Conservation (phyloP, 2,888 invertebrate genomes). For the Orthonevra nobilis region DNA sequence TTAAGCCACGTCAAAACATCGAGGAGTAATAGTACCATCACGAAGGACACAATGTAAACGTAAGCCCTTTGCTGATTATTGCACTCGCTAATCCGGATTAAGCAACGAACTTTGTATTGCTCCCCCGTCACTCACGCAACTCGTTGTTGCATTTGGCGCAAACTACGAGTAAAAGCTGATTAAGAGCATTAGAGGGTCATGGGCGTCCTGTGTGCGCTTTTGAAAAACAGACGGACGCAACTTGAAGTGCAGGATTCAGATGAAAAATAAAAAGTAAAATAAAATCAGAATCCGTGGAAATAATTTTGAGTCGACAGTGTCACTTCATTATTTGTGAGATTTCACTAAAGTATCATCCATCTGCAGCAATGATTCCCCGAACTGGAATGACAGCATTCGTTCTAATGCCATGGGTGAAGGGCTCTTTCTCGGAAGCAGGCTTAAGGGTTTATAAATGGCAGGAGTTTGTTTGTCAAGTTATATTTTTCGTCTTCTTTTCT, state of each 20-base stretch:
- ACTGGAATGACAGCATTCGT: neutral
- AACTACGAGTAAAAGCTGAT: constrained; percentile 47
- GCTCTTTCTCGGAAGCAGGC: too few species aligned
- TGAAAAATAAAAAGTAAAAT: neutral
- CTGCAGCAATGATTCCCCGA: constrained; percentile 7
- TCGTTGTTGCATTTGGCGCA: constrained; percentile 18
- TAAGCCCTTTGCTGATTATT: constrained; percentile 68
- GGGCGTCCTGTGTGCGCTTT: neutral
- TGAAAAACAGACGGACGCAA: constrained; percentile 17
- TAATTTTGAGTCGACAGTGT: constrained; percentile 25
- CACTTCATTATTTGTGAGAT: constrained; percentile 23
- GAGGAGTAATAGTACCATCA: constrained; percentile 39
- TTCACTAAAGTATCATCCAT: constrained; percentile 12
- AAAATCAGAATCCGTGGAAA: constrained; percentile 4
- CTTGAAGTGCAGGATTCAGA: constrained; percentile 36
- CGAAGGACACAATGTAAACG: constrained; percentile 53
- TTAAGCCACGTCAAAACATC: constrained; percentile 66
- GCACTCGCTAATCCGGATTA: constrained; percentile 68
- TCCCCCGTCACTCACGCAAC: neutral
- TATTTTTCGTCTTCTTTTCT: too few species aligned
- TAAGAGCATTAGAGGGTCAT: constrained; percentile 27
- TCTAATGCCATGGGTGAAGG: neutral
- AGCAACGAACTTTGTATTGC: constrained; percentile 22
- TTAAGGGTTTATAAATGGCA: constrained; percentile 10
- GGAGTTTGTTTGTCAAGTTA: constrained; percentile 1